These are phyloP conservation scores for Tyto alba DNA, from an alignment of 2,113 vertebrate species.

Conservation along the genomic window DNA sequence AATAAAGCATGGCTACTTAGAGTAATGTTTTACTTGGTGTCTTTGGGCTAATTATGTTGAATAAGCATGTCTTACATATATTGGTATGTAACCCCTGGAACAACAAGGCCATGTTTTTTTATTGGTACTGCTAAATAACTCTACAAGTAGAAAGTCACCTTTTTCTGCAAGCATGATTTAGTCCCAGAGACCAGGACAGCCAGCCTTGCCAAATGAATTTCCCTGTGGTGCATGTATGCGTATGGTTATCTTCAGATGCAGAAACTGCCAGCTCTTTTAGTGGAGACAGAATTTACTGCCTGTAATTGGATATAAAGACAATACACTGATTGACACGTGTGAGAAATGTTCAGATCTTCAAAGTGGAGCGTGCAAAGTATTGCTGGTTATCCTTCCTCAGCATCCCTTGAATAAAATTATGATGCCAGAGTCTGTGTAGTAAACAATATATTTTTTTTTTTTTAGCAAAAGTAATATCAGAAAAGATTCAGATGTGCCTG, in stretches of 20 bases:
- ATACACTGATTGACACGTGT: fast-evolving
- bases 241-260: background rate
- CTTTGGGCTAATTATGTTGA: background rate
- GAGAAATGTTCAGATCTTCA: background rate
- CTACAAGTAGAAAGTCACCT: background rate
- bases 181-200: background rate
- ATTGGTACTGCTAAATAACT: background rate
- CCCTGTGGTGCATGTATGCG: fast-evolving
- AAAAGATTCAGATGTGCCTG: background rate
- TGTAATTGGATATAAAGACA: background rate
- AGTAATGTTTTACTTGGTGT: background rate
- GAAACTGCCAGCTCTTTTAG: background rate
- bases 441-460: background rate
- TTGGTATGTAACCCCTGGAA: background rate
- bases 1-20: background rate
- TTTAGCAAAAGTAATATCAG: background rate
- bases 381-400: background rate
- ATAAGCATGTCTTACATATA: background rate
- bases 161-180: background rate
- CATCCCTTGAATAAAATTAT: background rate
- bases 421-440: background rate
- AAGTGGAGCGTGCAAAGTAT: background rate
- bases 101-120: background rate
- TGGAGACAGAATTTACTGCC: background rate
- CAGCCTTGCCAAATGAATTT: background rate